Conservation (phyloP, 2,888 invertebrate species). For the Pheosia tremula region DNA sequence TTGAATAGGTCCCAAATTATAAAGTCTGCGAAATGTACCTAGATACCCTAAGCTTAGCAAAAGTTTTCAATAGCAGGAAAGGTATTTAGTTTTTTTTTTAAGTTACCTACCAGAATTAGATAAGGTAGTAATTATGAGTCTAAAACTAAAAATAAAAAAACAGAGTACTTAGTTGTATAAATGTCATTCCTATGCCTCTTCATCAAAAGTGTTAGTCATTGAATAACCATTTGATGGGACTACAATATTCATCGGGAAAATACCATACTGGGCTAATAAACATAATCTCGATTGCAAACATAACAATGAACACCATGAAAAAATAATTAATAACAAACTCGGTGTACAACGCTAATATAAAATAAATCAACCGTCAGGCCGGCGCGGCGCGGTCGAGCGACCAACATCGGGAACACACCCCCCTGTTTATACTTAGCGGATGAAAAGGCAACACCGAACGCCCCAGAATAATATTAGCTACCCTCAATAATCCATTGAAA, state of each 20-base stretch:
- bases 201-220: background rate
- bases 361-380: conserved; percentile 75
- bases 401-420: conserved; percentile 79
- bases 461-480: conserved; percentile 84
- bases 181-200: too few species aligned
- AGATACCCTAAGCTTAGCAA: too few species aligned
- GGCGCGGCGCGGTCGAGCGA: conserved; percentile 63
- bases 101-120: too few species aligned
- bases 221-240: background rate
- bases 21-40: too few species aligned
- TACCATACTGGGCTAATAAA: background rate
- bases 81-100: too few species aligned
- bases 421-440: conserved; percentile 83
- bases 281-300: background rate
- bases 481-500: conserved; percentile 80
- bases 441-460: conserved; percentile 84
- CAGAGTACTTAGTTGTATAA: too few species aligned
- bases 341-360: conserved; percentile 59
- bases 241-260: background rate
- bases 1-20: too few species aligned
- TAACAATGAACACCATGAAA: conserved; percentile 6
- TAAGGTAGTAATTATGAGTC: too few species aligned
- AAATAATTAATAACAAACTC: conserved; percentile 38
- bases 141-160: too few species aligned
- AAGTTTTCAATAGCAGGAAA: too few species aligned